Conservation (phyloP, 2,113 vertebrate species). For the Talpa occidentalis region DNA sequence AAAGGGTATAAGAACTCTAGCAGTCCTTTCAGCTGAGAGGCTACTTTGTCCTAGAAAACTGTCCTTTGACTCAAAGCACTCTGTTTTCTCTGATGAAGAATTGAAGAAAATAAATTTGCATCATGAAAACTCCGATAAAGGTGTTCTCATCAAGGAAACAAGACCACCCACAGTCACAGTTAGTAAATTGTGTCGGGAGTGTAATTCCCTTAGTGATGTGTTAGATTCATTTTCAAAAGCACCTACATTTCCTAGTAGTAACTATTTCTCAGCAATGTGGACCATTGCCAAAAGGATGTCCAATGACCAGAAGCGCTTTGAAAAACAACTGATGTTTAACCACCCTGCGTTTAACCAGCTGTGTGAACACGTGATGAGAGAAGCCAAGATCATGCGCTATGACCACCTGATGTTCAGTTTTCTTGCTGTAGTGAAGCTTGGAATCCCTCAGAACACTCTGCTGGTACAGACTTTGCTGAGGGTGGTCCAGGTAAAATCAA, state of each 20-base stretch:
- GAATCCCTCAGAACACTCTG: conserved; percentile 89
- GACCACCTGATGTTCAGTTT: conserved; percentile 87
- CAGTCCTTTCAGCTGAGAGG: neutral
- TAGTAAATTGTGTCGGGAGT: conserved; percentile 82
- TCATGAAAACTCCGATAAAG: conserved; percentile 37
- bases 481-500: conserved; percentile 89
- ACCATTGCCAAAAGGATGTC: conserved; percentile 86
- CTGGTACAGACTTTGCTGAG: conserved; percentile 93
- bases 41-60: conserved; percentile 18
- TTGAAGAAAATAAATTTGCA: conserved; percentile 45
- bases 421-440: conserved; percentile 88
- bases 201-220: conserved; percentile 89
- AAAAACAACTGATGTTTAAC: conserved; percentile 90
- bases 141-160: neutral
- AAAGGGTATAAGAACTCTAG: neutral
- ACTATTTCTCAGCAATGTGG: conserved; percentile 88
- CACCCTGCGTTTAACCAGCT: conserved; percentile 88
- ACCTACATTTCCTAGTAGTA: conserved; percentile 77
- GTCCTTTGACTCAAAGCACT: conserved; percentile 22
- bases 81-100: neutral
- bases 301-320: conserved; percentile 86
- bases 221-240: conserved; percentile 85
- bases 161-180: neutral
- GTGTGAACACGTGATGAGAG: conserved; percentile 85
- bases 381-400: conserved; percentile 75